Evolutionary conservation across 2,113 vertebrate species (phyloP).

Genomic region (Caranx ignobilis): DNA sequence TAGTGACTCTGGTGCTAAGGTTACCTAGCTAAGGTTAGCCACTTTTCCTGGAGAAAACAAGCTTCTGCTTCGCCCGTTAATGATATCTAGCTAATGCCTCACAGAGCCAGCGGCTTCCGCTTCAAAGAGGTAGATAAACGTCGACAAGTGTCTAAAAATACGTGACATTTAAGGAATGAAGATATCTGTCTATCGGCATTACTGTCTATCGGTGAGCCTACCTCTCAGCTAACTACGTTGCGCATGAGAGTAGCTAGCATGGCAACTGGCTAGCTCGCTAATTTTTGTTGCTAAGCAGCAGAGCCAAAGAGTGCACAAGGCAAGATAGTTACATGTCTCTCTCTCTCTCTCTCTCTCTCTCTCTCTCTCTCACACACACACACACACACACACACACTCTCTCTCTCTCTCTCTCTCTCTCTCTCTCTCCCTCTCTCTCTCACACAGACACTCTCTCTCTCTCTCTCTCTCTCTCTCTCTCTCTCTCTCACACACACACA

Average conservation of each 20-base stretch:
- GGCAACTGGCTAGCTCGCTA: conserved; percentile 59
- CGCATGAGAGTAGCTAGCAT: conserved; percentile 44
- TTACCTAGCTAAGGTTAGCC: conserved; percentile 66
- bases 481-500: not conserved
- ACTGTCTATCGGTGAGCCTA: not conserved
- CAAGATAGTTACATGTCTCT: conserved; percentile 8
- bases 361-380: too few species aligned
- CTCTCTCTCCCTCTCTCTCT: too few species aligned
- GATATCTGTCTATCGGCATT: not conserved
- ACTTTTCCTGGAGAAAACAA: conserved; percentile 34
- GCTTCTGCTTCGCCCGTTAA: conserved; percentile 4
- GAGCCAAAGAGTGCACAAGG: conserved; percentile 38
- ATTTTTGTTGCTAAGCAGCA: conserved; percentile 77
- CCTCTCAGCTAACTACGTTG: conserved; percentile 39
- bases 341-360: too few species aligned
- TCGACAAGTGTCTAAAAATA: not conserved
- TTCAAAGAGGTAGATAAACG: not conserved
- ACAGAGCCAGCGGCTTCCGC: not conserved
- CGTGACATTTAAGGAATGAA: not conserved
- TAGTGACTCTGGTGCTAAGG: conserved; percentile 54
- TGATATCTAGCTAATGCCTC: not conserved
- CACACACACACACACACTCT: too few species aligned
- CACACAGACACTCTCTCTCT: too few species aligned
- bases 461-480: too few species aligned
- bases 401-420: too few species aligned